A percentile compares a stretch with the other conserved stretches of the same genome.
These are phyloP conservation scores for Elgaria multicarinata DNA, from an alignment of 2,113 vertebrate genomes.

Conservation along the genomic window DNA sequence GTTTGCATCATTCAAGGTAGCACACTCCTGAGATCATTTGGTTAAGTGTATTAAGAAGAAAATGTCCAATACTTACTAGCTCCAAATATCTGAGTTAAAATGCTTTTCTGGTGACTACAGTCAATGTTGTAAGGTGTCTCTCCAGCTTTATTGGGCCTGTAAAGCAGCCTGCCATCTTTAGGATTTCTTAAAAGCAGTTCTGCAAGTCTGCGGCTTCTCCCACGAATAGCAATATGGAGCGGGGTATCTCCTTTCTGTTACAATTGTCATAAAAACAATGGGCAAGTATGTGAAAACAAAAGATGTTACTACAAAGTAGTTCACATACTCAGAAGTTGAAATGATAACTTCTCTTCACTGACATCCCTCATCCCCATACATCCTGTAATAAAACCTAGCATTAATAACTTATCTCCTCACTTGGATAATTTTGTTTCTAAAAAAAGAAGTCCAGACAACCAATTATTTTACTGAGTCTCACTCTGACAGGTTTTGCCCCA, in stretches of 20 bases:
- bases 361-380: neutral
- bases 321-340: neutral
- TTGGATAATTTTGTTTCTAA: neutral
- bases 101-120: slow-evolving; percentile 98
- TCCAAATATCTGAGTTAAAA: slow-evolving; percentile 98
- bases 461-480: neutral
- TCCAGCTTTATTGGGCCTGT: slow-evolving; percentile 95
- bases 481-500: neutral
- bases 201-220: slow-evolving; percentile 94
- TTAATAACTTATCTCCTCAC: neutral
- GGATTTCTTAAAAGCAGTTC: slow-evolving; percentile 95
- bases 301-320: neutral
- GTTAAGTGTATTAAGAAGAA: neutral
- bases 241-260: slow-evolving; percentile 96
- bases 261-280: neutral
- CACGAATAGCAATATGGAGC: slow-evolving; percentile 95
- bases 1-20: no score
- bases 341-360: neutral
- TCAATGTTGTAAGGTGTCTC: slow-evolving; percentile 99
- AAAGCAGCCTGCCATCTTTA: slow-evolving; percentile 95
- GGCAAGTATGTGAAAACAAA: neutral
- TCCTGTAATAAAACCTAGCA: neutral
- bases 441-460: neutral
- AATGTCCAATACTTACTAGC: slow-evolving; percentile 83
- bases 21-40: neutral